A percentile compares a stretch with the other conserved stretches of the same genome.
Conservation (phyloP, 2,113 vertebrate genomes). For the Trichechus manatus region DNA sequence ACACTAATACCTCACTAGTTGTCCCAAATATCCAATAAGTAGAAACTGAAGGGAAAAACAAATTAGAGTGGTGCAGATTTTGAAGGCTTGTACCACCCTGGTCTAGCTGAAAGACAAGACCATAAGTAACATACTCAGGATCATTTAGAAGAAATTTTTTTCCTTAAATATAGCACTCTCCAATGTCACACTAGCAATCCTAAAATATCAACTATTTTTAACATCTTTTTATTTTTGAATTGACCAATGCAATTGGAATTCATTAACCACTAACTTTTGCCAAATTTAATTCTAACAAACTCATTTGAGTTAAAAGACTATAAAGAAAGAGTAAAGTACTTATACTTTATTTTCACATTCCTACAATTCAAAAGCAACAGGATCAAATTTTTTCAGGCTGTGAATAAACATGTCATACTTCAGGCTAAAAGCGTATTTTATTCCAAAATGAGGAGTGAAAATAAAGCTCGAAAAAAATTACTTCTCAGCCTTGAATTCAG, state of each 20-base stretch:
- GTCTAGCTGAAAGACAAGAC: constrained; percentile 31
- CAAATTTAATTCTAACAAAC: constrained; percentile 62
- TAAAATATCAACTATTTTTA: constrained; percentile 51
- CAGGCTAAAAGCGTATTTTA: constrained; percentile 63
- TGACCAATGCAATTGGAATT: background rate
- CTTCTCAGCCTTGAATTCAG: constrained; percentile 58
- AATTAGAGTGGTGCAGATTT: background rate
- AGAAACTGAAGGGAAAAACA: constrained; percentile 46
- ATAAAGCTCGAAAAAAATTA: constrained; percentile 38
- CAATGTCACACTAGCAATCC: constrained; percentile 40
- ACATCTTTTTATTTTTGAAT: constrained; percentile 68
- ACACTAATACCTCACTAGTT: background rate
- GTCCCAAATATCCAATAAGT: background rate
- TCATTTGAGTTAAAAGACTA: constrained; percentile 57
- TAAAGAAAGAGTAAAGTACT: constrained; percentile 48
- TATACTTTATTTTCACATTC: constrained; percentile 43
- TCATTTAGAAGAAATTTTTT: constrained; percentile 58
- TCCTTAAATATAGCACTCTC: constrained; percentile 40
- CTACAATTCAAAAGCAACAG: constrained; percentile 66
- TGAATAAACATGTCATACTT: constrained; percentile 64
- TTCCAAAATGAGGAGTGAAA: constrained; percentile 70
- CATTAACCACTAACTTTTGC: constrained; percentile 64
- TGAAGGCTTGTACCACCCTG: background rate
- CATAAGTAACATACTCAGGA: background rate
- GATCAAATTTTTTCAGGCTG: constrained; percentile 56